Conservation (phyloP, 2,888 invertebrate species). For the Epicampocera succincta region DNA sequence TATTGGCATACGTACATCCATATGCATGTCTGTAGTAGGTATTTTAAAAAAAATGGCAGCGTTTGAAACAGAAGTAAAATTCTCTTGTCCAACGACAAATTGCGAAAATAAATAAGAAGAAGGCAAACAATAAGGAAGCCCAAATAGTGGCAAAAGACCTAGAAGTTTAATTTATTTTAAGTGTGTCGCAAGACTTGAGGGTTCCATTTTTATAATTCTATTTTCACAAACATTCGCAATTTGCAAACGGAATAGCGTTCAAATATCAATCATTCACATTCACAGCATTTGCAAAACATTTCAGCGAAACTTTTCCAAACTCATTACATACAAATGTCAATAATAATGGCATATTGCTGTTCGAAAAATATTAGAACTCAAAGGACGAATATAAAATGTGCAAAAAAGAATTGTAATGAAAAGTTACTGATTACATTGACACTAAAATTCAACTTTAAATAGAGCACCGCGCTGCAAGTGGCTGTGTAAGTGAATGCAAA, state of each 20-base stretch:
- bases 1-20: too few relatives aligned
- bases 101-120: conserved; percentile 39
- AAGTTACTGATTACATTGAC: conserved; percentile 38
- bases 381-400: conserved; percentile 2
- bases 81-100: too few relatives aligned
- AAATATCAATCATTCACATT: conserved; percentile 4
- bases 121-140: neutral
- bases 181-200: conserved; percentile 22
- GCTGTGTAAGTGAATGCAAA: neutral
- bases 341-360: conserved; percentile 53
- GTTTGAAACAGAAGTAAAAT: neutral
- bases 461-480: neutral
- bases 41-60: neutral
- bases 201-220: conserved; percentile 44
- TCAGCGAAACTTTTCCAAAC: conserved; percentile 6
- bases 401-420: conserved; percentile 25
- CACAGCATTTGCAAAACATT: conserved; percentile 5
- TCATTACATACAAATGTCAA: conserved; percentile 32
- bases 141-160: conserved; percentile 47
- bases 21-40: too few relatives aligned
- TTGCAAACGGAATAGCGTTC: neutral
- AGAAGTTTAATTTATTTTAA: conserved; percentile 62
- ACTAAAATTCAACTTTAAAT: conserved; percentile 40
- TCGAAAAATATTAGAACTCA: conserved; percentile 3
- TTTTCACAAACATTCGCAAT: conserved; percentile 7